Evolutionary conservation across 2,113 vertebrate genomes (phyloP).

Genomic region (Cynopterus brachyotis): DNA sequence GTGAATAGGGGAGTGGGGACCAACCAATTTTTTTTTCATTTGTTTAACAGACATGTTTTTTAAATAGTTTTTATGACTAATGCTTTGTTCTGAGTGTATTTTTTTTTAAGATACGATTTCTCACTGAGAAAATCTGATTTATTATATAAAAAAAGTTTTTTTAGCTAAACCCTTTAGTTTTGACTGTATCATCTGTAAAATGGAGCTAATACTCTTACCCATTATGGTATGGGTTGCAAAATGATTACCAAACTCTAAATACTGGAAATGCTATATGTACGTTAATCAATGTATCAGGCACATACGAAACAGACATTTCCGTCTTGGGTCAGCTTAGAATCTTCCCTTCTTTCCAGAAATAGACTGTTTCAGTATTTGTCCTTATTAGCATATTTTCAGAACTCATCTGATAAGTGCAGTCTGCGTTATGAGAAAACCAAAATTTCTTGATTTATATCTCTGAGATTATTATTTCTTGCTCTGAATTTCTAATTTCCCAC

Average conservation of each 20-base stretch:
- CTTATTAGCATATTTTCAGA: background rate
- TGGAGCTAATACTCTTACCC: background rate
- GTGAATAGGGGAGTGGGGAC: background rate
- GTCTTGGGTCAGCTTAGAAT: background rate
- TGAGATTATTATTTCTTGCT: background rate
- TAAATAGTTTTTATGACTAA: constrained; percentile 6
- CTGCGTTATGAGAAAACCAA: constrained; percentile 28
- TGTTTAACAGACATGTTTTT: background rate
- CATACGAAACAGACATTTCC: background rate
- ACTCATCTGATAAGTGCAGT: background rate
- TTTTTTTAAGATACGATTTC: background rate
- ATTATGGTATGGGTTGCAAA: background rate
- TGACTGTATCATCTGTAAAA: constrained; percentile 40
- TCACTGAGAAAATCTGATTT: constrained; percentile 10
- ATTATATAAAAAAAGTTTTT: constrained; percentile 23
- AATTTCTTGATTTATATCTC: background rate
- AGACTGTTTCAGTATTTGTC: constrained; percentile 24
- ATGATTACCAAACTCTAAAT: constrained; percentile 14
- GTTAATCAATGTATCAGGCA: background rate
- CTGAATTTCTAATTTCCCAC: background rate
- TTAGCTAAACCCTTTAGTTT: constrained; percentile 16
- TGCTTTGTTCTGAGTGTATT: background rate
- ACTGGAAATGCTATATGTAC: background rate
- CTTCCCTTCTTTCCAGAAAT: background rate
- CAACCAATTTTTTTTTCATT: background rate